phyloP scores from a whole-genome alignment of 2,797 vertebrate genomes.

The Pseudochirops cupreus region DNA sequence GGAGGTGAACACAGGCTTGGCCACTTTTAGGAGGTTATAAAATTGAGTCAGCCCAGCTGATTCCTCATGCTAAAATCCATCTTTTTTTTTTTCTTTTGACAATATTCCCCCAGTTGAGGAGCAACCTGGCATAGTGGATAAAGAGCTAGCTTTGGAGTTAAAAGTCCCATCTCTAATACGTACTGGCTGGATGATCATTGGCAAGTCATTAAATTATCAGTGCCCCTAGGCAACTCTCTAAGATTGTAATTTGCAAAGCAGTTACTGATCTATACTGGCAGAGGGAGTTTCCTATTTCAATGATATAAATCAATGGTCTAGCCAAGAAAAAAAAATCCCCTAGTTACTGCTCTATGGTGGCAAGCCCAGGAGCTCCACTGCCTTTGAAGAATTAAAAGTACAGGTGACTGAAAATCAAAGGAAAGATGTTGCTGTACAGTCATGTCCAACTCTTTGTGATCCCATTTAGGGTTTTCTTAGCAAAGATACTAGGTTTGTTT shows the following conservation, averaged over 20 bases:
- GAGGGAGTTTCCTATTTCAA: not conserved
- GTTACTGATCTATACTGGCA: not conserved
- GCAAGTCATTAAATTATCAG: not conserved
- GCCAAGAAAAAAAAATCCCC: not conserved
- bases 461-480: not conserved
- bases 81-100: not conserved
- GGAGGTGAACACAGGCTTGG: not conserved
- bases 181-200: not conserved
- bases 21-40: not conserved
- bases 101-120: not conserved
- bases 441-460: not conserved
- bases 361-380: not conserved
- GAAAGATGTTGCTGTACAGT: not conserved
- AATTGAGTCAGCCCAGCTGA: not conserved
- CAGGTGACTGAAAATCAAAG: not conserved
- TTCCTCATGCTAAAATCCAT: not conserved
- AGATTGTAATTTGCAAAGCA: not conserved
- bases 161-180: not conserved
- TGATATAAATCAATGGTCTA: not conserved
- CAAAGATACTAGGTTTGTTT: not conserved
- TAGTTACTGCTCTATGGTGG: not conserved
- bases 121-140: not conserved
- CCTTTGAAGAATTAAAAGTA: not conserved
- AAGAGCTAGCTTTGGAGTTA: not conserved
- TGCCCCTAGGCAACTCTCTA: not conserved